Percentiles rank a stretch among this genome's conserved stretches.
Evolutionary conservation across 2,797 vertebrate genomes (phyloP).

Genomic region (Pseudomugil tenellus): DNA sequence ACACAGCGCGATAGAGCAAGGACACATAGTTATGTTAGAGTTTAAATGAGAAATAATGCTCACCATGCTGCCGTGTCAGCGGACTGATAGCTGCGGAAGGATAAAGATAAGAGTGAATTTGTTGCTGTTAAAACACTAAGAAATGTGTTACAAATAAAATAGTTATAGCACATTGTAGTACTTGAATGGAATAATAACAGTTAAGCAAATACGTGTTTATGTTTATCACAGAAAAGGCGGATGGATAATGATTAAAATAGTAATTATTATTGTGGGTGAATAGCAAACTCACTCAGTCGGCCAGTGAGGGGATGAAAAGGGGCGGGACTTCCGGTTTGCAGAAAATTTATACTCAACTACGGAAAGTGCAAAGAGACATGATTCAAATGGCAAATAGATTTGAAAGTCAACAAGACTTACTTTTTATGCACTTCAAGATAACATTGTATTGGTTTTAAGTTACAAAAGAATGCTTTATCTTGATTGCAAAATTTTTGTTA

Average conservation of each 20-base stretch:
- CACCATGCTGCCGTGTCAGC: conserved; percentile 78
- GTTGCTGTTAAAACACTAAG: neutral
- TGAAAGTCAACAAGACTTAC: too few species aligned
- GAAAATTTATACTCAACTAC: conserved; percentile 52
- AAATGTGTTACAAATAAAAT: conserved; percentile 26
- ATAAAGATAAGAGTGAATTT: conserved; percentile 41
- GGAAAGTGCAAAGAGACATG: conserved; percentile 60
- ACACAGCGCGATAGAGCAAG: accelerated
- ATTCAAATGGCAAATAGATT: neutral
- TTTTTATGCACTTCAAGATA: too few species aligned
- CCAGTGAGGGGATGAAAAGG: conserved; percentile 68
- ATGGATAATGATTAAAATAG: conserved; percentile 71
- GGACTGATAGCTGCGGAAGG: conserved; percentile 66
- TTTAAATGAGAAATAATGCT: conserved; percentile 22
- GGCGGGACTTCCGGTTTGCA: conserved; percentile 81
- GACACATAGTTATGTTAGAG: accelerated
- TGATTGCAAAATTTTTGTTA: neutral
- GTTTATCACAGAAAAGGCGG: conserved; percentile 8
- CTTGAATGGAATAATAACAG: accelerated
- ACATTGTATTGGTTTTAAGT: too few species aligned
- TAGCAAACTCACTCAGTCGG: conserved; percentile 58
- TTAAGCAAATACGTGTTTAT: accelerated
- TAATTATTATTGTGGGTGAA: conserved; percentile 2
- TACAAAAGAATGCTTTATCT: neutral
- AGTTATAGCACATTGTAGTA: accelerated